Base-by-base conservation (phyloP, 2,888 invertebrate species). In the Limnephilus marmoratus region DNA sequence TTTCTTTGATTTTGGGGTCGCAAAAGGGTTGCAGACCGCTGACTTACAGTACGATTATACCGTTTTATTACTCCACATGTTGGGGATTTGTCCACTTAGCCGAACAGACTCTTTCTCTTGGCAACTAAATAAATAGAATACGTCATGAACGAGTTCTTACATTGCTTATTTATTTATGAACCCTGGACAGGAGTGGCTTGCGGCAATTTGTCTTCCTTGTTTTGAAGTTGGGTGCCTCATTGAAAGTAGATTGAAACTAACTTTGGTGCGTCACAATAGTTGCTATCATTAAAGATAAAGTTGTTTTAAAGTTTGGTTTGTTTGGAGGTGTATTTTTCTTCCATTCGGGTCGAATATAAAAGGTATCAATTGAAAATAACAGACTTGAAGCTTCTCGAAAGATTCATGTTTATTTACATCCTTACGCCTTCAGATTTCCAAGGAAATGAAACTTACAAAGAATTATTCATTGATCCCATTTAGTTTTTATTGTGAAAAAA, bases 21-120 rank as follows among this genome's bases (percentile, higher is more conserved):
- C 45, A 45, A 45, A 45, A 45, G 12, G 13, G 49, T 49, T 15
- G 49, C 49, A 12, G 49, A 15, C 13, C 0, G 49, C 49, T 49
- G 49, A 15, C 45, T 45, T 15, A 49, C 24, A 7, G 53, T 18
- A 7, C 18, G 0, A 68, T 45, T 85, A 85, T 96, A 86, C 96
- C 13, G 29, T 45, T 86, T 86, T 86, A 86, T 45, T 86, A 29
- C 49, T 86, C 86, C 68, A 68, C n/a, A 68, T 68, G 24, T 49
- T 83, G 37, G 37, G 13, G 83, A 41, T 68, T 83, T 83, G 83
- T 34, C 83, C 83, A 41, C 31, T 83, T 34, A 34, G 37, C 87
- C 13, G 12, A 53, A 24, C 24, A 68, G 68, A 68, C 24, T 68
- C 68, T 68, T 68, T 68, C 68, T 68, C 24, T 68, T n/a, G 24